Conservation (phyloP, 2,113 vertebrate genomes). For the Noturus placidus region DNA sequence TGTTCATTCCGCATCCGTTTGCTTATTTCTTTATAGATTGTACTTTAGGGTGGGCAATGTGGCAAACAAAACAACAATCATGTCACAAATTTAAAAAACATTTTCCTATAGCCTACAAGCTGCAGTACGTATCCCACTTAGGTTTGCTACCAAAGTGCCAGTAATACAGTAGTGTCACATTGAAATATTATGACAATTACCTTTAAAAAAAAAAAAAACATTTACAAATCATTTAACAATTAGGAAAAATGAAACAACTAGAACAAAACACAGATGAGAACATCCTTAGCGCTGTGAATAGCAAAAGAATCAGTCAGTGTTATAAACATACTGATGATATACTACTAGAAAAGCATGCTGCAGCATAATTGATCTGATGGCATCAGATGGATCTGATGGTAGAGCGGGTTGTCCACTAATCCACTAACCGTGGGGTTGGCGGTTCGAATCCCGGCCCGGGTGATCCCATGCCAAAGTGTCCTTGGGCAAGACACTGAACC, state of each 20-base stretch:
- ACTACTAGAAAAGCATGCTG: background rate
- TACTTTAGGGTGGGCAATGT: background rate
- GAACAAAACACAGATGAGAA: background rate
- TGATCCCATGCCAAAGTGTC: too few relatives aligned
- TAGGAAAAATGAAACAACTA: background rate
- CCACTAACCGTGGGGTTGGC: too few relatives aligned
- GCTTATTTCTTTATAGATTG: background rate
- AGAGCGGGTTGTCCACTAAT: too few relatives aligned
- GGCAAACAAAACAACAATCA: background rate
- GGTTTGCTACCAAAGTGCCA: background rate
- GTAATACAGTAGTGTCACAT: background rate
- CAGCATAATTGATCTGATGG: background rate
- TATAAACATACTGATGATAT: background rate
- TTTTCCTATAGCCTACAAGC: background rate
- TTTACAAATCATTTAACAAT: background rate
- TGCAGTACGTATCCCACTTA: background rate
- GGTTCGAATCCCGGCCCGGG: too few relatives aligned
- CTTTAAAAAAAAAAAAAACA: background rate
- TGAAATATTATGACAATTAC: background rate
- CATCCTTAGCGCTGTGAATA: background rate
- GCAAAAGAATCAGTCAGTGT: background rate
- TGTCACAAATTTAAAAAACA: background rate
- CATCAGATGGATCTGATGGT: too few relatives aligned
- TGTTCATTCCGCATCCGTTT: background rate
- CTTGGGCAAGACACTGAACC: too few relatives aligned